These are phyloP conservation scores for Sander lucioperca DNA, from an alignment of 2,113 vertebrate species.

Conservation along the genomic window DNA sequence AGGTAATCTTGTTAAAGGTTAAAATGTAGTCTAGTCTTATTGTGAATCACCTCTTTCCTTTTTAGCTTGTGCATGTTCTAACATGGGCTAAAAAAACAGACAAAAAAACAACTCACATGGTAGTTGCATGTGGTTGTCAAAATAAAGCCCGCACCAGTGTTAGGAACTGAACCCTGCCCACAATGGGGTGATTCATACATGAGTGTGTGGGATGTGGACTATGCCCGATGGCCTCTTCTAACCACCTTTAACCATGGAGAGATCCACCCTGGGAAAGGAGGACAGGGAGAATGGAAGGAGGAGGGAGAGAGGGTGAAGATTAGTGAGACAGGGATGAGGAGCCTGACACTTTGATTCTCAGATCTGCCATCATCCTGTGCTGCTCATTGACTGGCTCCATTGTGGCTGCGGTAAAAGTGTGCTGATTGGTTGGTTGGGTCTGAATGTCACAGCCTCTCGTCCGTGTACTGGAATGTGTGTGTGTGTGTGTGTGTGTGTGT, in stretches of 20 bases:
- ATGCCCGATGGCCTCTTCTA: conserved; percentile 46
- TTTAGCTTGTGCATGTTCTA: neutral
- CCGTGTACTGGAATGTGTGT: neutral
- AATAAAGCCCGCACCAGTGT: conserved; percentile 31
- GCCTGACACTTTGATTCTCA: conserved; percentile 67
- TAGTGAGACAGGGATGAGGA: conserved; percentile 63
- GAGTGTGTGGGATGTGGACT: conserved; percentile 60
- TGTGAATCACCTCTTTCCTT: neutral
- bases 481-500: no score
- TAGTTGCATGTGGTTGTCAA: conserved; percentile 41
- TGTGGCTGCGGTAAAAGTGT: conserved; percentile 45
- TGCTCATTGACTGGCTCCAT: conserved; percentile 72
- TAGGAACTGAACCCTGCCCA: conserved; percentile 34
- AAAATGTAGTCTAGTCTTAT: neutral
- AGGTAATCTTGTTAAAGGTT: no score
- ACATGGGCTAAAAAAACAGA: neutral
- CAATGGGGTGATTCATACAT: conserved; percentile 68
- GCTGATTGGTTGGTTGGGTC: conserved; percentile 62
- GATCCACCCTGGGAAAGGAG: conserved; percentile 54
- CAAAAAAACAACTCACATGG: neutral
- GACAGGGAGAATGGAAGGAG: conserved; percentile 20
- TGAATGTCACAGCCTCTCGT: conserved; percentile 72
- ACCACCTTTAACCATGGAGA: conserved; percentile 55
- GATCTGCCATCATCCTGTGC: conserved; percentile 68
- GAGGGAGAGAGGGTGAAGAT: conserved; percentile 49